Percentiles rank a stretch among this genome's conserved stretches.
These are phyloP conservation scores for Sebastes diaconus DNA, from an alignment of 2,797 vertebrate species.

Conservation along the genomic window DNA sequence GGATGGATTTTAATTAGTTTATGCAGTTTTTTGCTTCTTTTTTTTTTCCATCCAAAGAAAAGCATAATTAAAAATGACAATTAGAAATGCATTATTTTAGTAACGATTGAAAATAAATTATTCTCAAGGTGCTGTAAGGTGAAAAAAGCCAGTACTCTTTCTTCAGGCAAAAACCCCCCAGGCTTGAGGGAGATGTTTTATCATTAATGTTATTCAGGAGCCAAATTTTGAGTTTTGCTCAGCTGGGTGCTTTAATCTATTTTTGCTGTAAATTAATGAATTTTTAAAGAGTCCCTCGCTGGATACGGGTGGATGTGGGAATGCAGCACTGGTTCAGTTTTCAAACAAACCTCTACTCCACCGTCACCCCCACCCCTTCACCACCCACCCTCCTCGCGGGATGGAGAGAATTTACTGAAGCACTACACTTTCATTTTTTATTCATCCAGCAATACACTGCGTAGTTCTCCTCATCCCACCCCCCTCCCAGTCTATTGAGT, in stretches of 20 bases:
- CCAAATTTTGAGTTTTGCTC: constrained; percentile 86
- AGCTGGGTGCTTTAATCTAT: constrained; percentile 87
- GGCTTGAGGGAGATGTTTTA: constrained; percentile 77
- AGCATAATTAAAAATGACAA: constrained; percentile 78
- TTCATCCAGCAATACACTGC: constrained; percentile 79
- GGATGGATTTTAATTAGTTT: constrained; percentile 76
- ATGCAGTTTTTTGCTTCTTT: constrained; percentile 54
- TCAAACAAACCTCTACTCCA: constrained; percentile 70
- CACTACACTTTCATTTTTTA: constrained; percentile 83
- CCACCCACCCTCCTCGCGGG: constrained; percentile 66
- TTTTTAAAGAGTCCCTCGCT: constrained; percentile 86
- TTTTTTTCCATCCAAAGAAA: constrained; percentile 58
- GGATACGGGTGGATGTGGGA: constrained; percentile 81
- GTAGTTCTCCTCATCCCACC: constrained; percentile 58
- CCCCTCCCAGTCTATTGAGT: constrained; percentile 59
- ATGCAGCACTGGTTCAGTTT: constrained; percentile 77
- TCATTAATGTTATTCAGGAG: constrained; percentile 87
- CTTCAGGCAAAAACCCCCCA: constrained; percentile 62
- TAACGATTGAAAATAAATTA: constrained; percentile 74
- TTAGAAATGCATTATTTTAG: constrained; percentile 76
- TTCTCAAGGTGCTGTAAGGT: constrained; percentile 78
- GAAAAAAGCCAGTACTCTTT: constrained; percentile 67
- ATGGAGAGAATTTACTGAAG: constrained; percentile 79
- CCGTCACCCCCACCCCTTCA: constrained; percentile 42
- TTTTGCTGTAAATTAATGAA: constrained; percentile 90